Conservation (phyloP, 2,797 vertebrate genomes). For the Cygnus olor region DNA sequence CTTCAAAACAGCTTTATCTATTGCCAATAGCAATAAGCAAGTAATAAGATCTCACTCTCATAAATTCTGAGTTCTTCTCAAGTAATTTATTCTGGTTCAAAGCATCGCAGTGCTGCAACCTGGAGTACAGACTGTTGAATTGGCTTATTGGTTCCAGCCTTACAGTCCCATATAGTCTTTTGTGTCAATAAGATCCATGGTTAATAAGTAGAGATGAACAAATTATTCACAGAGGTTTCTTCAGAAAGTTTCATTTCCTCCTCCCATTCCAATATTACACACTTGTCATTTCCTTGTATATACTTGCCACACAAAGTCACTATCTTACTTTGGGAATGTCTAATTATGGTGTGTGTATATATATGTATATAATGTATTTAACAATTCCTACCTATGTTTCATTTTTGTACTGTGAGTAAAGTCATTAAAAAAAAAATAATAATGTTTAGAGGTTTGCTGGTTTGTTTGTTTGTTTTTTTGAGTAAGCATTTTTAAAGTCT, state of each 20-base stretch:
- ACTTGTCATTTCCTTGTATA: neutral
- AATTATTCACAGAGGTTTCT: neutral
- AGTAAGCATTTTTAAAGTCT: neutral
- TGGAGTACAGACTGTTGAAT: neutral
- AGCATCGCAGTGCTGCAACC: neutral
- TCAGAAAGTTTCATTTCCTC: neutral
- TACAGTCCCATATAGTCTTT: neutral
- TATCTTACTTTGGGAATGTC: neutral
- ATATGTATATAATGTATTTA: neutral
- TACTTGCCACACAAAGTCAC: neutral
- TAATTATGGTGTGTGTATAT: neutral
- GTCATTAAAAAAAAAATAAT: neutral
- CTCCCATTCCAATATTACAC: neutral
- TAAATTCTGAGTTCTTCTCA: neutral
- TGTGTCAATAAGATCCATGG: neutral
- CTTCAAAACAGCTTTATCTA: neutral
- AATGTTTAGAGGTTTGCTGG: neutral
- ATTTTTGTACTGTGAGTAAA: neutral
- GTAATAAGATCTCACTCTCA: neutral
- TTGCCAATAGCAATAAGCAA: neutral
- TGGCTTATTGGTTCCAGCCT: neutral
- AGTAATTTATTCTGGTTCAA: neutral
- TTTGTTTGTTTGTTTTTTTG: too few relatives aligned
- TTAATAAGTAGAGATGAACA: neutral
- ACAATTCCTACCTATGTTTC: neutral